phyloP scores from a whole-genome alignment of 2,888 invertebrate genomes.

The Clostera curtula region DNA sequence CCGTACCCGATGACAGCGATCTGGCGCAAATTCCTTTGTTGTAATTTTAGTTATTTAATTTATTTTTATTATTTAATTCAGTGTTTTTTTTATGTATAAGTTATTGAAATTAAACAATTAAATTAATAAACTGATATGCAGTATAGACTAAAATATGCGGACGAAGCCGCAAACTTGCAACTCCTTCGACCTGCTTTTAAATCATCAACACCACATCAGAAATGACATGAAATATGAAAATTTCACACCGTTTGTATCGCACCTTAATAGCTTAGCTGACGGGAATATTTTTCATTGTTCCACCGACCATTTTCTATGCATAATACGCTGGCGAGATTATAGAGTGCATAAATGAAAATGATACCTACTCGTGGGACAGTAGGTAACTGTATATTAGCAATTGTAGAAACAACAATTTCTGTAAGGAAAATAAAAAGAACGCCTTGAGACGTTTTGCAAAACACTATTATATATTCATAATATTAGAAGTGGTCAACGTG shows the following conservation, averaged over 20 bases:
- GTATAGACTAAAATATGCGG: no score
- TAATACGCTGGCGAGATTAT: slow-evolving; percentile 58
- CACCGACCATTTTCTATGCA: slow-evolving; percentile 52
- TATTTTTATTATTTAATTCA: no score
- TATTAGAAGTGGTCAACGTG: no score
- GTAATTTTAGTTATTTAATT: no score
- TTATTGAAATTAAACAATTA: no score
- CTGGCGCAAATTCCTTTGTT: no score
- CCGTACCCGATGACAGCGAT: no score
- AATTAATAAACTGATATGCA: no score
- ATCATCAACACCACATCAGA: neutral
- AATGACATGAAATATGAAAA: slow-evolving; percentile 40
- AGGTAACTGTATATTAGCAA: slow-evolving; percentile 55
- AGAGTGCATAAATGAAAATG: slow-evolving; percentile 43
- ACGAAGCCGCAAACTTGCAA: slow-evolving; percentile 29
- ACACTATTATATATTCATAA: no score
- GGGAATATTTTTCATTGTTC: slow-evolving; percentile 59
- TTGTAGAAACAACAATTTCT: slow-evolving; percentile 45
- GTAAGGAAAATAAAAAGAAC: slow-evolving; percentile 47
- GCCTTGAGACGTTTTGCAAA: no score
- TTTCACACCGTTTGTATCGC: slow-evolving; percentile 23
- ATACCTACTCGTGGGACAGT: slow-evolving; percentile 53
- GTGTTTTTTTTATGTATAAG: no score
- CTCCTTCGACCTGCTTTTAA: slow-evolving; percentile 9
- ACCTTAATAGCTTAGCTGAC: slow-evolving; percentile 25